Base-by-base conservation (phyloP, 2,888 invertebrate genomes). In the Cosmopolites sordidus region DNA sequence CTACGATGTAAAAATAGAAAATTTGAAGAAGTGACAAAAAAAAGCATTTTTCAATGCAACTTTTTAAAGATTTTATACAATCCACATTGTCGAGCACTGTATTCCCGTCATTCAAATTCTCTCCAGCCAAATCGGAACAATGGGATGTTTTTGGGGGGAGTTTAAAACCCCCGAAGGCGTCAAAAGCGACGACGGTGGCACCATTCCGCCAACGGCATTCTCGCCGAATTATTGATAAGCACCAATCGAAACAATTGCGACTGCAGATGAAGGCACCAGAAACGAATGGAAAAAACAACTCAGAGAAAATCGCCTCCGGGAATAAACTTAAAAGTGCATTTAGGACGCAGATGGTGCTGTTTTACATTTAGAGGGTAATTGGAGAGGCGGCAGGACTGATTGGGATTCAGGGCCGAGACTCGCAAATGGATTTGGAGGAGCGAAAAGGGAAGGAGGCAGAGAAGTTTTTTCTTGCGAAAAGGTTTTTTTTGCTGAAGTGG, bases 301-400 rank as follows among this genome's bases (percentile, higher is more conserved):
- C 3, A 33, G 33, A 6, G 9, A 27, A 33, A 33, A 33, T 6
- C 33, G 33, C 33, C 33, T 22, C n/a, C n/a, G 12, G 33, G 8
- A 9, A 3, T 11, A 4, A 33, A 33, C 33, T 33, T 33, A 33
- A 33, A 33, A 33, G 33, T 33, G 33, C 33, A 33, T 33, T 33
- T 33, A 12, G 12, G 12, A 33, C 33, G 33, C 33, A 33, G 33
- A 33, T 33, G 33, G 33, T 11, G 33, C 22, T 33, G 33, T 33
- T 33, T 33, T 33, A 33, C 33, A 12, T 33, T 33, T 33, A 33
- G 12, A 33, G n/a, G 33, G 33, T 33, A 33, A 33, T 33, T 33
- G 33, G 11, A 12, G 33, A 33, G 33, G 33, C 33, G 33, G n/a
- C 33, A 4, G 33, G 33, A 33, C 33, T 33, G 33, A 33, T 33